Conservation (phyloP, 2,888 invertebrate species). For the Sesia bembeciformis region DNA sequence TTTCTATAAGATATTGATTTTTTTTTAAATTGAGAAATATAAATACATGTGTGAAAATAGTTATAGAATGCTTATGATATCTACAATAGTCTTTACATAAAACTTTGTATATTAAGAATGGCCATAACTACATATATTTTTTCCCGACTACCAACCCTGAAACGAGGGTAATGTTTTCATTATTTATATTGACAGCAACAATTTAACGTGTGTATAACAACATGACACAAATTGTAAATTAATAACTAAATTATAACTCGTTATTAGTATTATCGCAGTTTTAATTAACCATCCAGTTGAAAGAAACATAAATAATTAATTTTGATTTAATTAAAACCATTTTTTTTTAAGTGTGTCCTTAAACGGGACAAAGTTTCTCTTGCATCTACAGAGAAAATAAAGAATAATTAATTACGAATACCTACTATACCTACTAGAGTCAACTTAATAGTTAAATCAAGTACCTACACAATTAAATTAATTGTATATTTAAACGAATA, state of each 20-base stretch:
- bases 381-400: too few species aligned
- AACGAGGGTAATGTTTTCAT: too few species aligned
- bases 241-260: conserved; percentile 49
- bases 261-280: conserved; percentile 27
- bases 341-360: too few species aligned
- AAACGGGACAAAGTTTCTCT: too few species aligned
- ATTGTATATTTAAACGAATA: too few species aligned
- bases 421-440: too few species aligned
- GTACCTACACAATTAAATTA: too few species aligned
- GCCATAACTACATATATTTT: neutral
- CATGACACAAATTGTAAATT: conserved; percentile 32
- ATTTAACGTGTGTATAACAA: conserved; percentile 1
- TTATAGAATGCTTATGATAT: neutral
- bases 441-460: too few species aligned
- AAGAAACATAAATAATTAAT: neutral
- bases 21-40: conserved; percentile 31
- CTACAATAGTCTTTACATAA: neutral
- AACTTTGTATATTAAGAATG: neutral
- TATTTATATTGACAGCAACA: neutral
- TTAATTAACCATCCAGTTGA: neutral
- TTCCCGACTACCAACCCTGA: too few species aligned
- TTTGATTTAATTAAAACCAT: neutral
- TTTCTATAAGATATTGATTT: conserved; percentile 31
- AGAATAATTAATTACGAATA: too few species aligned
- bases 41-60: neutral